Evolutionary conservation across 2,888 invertebrate genomes (phyloP), one percentile per base, ranked within the genome.

Genomic region (Biston stratarius): DNA sequence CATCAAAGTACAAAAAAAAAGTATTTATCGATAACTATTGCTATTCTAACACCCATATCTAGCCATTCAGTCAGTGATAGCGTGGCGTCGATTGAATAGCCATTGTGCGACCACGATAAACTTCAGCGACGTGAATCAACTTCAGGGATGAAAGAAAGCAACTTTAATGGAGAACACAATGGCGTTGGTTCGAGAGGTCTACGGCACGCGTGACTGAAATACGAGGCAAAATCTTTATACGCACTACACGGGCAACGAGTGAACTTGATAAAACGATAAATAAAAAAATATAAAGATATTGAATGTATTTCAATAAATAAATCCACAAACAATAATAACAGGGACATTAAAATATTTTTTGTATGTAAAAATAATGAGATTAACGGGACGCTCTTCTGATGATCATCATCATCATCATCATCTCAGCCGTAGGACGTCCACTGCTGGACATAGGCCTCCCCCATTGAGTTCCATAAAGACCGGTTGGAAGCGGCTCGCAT

Each of bases 71-170:
- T 33, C 14, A 14, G 67, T 62, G 67, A 59, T 62, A 67, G 67
- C 47, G 15, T 40, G 49, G 36, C 48, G 55, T 55, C 67, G 58
- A 67, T 67, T 67, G 67, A 67, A 67, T 62, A 53, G 67, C 62
- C 55, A 62, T 67, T 67, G 67, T 67, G 62, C 51, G 62, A 59
- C 62, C 53, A 24, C 62, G 67, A 67, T 67, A 67, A 62, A 62
- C 62, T 62, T 55, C 53, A 53, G 47, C 33, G 40, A 61, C 49
- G 63, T 44, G 62, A 59, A 67, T 60, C 53, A 55, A 63, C 62
- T 58, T 55, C 52, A 40, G 57, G 36, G 55, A 55, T 63, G 63
- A 67, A 67, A 67, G 67, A 62, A 67, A 55, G 42, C 58, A 38
- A 45, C 48, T 48, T 49, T 63, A 63, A 63, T 67, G 67, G 62